phyloP scores from a whole-genome alignment of 2,113 vertebrate genomes.

The Eurystomus gularis region DNA sequence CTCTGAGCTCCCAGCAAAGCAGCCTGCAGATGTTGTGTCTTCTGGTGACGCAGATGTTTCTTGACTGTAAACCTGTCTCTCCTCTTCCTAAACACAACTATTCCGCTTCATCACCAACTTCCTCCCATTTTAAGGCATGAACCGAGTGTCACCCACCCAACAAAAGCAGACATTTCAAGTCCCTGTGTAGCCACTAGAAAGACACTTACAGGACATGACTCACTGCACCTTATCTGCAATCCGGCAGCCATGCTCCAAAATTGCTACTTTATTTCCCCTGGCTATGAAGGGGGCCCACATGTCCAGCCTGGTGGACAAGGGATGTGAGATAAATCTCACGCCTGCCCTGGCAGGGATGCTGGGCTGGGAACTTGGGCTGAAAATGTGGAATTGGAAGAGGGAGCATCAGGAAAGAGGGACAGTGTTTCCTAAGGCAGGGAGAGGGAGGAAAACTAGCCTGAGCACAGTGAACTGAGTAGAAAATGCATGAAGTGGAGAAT shows the following conservation, averaged over 20 bases:
- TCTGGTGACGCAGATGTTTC: not conserved
- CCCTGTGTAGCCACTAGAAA: not conserved
- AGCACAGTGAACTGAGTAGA: accelerated
- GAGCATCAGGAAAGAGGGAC: not conserved
- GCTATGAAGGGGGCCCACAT: not conserved
- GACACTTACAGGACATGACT: not conserved
- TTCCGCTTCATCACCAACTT: not conserved
- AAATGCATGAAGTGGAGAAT: not conserved
- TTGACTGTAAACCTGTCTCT: not conserved
- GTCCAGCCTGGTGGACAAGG: not conserved
- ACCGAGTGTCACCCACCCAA: not conserved
- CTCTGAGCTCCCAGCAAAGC: not conserved
- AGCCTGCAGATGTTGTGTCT: not conserved
- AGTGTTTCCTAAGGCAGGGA: not conserved
- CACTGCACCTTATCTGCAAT: not conserved
- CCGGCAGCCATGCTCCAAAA: not conserved
- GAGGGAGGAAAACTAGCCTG: not conserved
- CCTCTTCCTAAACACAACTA: not conserved
- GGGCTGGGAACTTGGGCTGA: not conserved
- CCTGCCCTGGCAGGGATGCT: not conserved
- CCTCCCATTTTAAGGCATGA: not conserved
- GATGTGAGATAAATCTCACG: not conserved
- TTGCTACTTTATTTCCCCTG: not conserved
- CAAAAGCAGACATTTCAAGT: not conserved
- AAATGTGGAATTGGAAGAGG: not conserved